phyloP scores from a whole-genome alignment of 2,113 vertebrate genomes.

The Cyprinodon variegatus region DNA sequence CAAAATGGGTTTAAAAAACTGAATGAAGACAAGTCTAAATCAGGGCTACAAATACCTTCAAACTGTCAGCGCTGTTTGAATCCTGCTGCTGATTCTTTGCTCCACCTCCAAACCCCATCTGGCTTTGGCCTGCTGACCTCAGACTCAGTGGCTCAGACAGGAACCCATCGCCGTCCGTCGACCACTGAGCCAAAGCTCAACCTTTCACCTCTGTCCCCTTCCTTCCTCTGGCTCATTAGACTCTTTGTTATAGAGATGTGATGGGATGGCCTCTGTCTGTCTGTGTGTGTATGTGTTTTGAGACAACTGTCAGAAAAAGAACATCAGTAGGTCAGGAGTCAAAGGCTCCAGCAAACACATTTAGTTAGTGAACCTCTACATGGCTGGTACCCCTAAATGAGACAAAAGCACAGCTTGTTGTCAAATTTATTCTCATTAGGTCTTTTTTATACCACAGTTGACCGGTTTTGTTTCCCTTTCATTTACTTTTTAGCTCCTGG shows the following conservation, averaged over 20 bases:
- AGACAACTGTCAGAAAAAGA: background rate
- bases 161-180: conserved; percentile 45
- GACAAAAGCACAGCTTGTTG: conserved; percentile 1
- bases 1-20: background rate
- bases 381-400: background rate
- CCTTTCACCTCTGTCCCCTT: conserved; percentile 41
- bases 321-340: conserved; percentile 33
- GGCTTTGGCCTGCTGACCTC: conserved; percentile 36
- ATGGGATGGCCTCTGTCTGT: background rate
- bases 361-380: conserved; percentile 14
- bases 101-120: conserved; percentile 27
- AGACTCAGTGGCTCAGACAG: conserved; percentile 47
- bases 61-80: background rate
- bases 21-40: background rate
- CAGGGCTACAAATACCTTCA: background rate
- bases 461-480: background rate
- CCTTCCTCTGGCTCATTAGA: conserved; percentile 60
- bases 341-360: conserved; percentile 17
- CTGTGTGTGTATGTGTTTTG: background rate
- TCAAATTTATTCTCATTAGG: conserved; percentile 21
- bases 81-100: background rate
- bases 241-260: conserved; percentile 32
- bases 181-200: conserved; percentile 7
- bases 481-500: conserved; percentile 6
- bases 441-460: background rate